Percentiles rank a stretch among this genome's conserved stretches.
These are phyloP conservation scores for Myioborus miniatus DNA, from an alignment of 2,797 vertebrate genomes.

Conservation along the genomic window DNA sequence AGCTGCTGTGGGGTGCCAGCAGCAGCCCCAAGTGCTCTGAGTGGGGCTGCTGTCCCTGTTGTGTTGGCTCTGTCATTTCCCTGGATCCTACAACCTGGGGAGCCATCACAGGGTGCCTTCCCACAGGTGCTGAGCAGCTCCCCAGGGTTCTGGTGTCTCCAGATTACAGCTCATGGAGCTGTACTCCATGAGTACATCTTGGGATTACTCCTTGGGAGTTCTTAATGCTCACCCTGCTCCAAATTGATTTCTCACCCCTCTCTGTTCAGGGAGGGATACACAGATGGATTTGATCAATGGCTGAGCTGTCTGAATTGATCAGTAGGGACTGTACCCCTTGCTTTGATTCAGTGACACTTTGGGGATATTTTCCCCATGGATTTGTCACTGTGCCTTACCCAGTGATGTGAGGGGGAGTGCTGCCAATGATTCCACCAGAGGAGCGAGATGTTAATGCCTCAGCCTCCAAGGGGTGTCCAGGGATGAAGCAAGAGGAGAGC, in stretches of 20 bases:
- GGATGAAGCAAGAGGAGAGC: neutral
- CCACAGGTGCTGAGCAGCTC: neutral
- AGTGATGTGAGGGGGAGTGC: neutral
- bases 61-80: neutral
- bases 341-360: neutral
- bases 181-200: too few species aligned
- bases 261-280: neutral
- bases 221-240: neutral
- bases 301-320: neutral
- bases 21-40: neutral
- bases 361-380: neutral
- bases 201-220: neutral
- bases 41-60: neutral
- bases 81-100: neutral
- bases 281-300: neutral
- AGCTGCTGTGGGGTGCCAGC: neutral
- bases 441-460: fast-evolving
- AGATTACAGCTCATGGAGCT: neutral
- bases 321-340: neutral
- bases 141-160: neutral
- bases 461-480: neutral
- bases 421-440: neutral
- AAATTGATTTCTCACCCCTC: neutral
- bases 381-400: neutral
- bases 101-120: neutral